phyloP scores from a whole-genome alignment of 37 sponge, comb jelly and placozoan species.

The Amphimedon queenslandica region DNA sequence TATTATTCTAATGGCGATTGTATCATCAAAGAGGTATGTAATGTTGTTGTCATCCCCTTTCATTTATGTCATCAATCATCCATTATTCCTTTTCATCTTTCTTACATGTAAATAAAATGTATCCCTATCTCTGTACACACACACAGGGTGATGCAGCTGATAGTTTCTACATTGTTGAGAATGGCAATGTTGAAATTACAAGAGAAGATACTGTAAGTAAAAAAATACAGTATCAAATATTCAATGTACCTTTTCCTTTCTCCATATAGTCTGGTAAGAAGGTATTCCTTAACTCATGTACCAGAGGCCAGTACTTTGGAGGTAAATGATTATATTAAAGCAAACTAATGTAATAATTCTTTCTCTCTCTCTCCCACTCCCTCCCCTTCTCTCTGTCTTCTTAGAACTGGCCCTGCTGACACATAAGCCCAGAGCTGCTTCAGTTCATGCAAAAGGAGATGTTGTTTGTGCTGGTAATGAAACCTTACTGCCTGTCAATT shows the following conservation, averaged over 20 bases:
- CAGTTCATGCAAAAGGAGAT: constrained; percentile 76
- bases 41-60: background rate
- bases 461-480: constrained; percentile 78
- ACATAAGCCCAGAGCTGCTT: constrained; percentile 89
- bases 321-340: constrained; percentile 40
- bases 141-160: constrained; percentile 78
- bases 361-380: no score
- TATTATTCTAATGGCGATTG: constrained; percentile 35
- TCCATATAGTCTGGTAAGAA: background rate
- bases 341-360: no score
- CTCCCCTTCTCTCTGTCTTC: background rate
- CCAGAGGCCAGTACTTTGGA: constrained; percentile 94
- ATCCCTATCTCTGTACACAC: background rate
- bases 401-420: constrained; percentile 90
- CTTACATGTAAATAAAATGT: background rate
- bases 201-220: constrained; percentile 61
- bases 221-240: background rate
- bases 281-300: constrained; percentile 55
- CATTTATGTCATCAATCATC: background rate
- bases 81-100: background rate
- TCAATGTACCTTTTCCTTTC: background rate
- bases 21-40: constrained; percentile 55
- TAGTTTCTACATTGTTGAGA: constrained; percentile 85
- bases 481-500: background rate
- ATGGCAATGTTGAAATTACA: constrained; percentile 63